A percentile compares a stretch with the other conserved stretches of the same genome.
These are phyloP conservation scores for Eubucco bourcierii DNA, from an alignment of 2,113 vertebrate genomes.

Conservation along the genomic window DNA sequence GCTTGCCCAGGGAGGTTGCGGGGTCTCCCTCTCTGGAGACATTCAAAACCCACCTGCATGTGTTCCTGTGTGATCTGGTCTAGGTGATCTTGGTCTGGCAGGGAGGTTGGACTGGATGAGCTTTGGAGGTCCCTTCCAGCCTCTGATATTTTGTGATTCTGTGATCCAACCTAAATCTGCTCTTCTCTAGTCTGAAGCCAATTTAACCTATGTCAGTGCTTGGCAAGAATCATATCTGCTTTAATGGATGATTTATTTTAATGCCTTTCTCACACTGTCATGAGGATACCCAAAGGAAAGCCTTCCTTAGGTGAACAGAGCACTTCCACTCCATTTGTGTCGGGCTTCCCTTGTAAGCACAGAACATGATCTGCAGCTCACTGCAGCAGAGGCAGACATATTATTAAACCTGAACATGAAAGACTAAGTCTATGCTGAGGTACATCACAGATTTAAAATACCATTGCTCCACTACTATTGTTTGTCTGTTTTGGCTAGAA, in stretches of 20 bases:
- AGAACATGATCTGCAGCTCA: neutral
- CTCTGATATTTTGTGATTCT: too few species aligned
- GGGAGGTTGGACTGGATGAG: too few species aligned
- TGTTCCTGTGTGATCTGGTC: too few species aligned
- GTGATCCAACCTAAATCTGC: too few species aligned
- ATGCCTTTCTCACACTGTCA: neutral
- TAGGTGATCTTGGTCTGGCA: too few species aligned
- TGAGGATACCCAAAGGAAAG: neutral
- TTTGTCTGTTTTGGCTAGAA: neutral
- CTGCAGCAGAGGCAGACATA: neutral
- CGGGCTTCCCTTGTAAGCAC: neutral
- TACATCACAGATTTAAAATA: neutral
- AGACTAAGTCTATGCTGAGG: neutral
- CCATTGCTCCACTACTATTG: neutral
- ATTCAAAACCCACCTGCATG: too few species aligned
- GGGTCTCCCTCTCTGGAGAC: too few species aligned
- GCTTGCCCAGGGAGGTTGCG: too few species aligned
- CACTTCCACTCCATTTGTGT: neutral
- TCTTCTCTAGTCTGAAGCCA: too few species aligned
- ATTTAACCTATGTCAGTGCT: fast-evolving
- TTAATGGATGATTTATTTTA: neutral
- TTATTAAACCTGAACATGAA: neutral
- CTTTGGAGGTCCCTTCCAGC: too few species aligned
- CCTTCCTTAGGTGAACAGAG: neutral
- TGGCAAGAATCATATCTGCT: neutral